Base-by-base conservation (phyloP, 2,888 invertebrate genomes). In the Keiferia lycopersicella region DNA sequence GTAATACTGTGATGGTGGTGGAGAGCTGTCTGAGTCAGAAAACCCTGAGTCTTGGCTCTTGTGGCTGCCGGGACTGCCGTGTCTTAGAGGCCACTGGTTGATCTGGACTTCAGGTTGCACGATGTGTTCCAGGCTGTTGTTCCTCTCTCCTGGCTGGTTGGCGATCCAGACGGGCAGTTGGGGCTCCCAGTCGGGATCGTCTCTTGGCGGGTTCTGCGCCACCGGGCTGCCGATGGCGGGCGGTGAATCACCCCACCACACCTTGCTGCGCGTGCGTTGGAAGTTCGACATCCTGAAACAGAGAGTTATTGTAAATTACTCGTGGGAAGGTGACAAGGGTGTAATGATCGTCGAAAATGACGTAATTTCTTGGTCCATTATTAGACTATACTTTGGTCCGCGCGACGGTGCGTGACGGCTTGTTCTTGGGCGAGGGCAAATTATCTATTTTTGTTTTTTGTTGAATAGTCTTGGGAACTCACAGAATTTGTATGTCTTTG, bases 11-110 rank as follows among this genome's bases (percentile, higher is more conserved):
- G 89, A 88, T 2, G 81, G 82, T 0, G 92, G 91, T n/a, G 93
- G 93, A 0, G 94, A 94, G 71, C 93, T 93, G 74, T 96, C 96
- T 0, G 95, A 95, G 76, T 96, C 96, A 0, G 96, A 96, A 82
- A 96, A 96, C 0, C 96, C 96, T 0, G 96, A 96, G 82, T 96
- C 96, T 83, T 95, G 95, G 76, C 96, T 96, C 67, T 95, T 94
- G 68, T 95, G 95, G 79, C 95, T 95, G 34, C 86, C 94, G 69
- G 88, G 93, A 77, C 91, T 93, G 75, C 89, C 92, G 66, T 87
- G 91, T 22, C 92, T 82, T 30, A 89, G 80, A 39, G 91, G 91
- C 92, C 92, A 92, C 68, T 84, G 88, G 71, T 88, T 85, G 65
- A 85, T 75, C 71, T 79, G 88, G 65, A 76, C 79, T 71, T 82